Percentiles rank a stretch among this genome's conserved stretches.
These are phyloP conservation scores for Nerophis lumbriciformis DNA, from an alignment of 2,113 vertebrate species.

Conservation along the genomic window DNA sequence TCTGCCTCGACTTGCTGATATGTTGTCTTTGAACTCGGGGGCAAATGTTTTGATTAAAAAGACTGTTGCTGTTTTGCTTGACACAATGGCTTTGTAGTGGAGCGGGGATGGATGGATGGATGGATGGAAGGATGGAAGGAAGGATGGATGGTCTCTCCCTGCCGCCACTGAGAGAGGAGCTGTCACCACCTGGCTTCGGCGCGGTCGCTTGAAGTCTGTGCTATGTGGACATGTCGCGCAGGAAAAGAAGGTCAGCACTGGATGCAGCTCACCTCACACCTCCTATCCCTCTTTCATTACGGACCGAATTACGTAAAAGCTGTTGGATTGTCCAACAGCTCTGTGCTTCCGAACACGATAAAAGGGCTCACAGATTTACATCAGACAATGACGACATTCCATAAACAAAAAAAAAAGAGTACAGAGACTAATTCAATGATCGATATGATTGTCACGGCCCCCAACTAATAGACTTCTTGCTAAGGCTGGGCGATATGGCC, in stretches of 20 bases:
- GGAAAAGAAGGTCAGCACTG: conserved; percentile 33
- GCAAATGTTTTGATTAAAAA: conserved; percentile 72
- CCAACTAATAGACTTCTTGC: not conserved
- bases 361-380: conserved; percentile 37
- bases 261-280: conserved; percentile 58
- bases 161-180: conserved; percentile 58
- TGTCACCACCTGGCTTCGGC: conserved; percentile 60
- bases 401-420: conserved; percentile 40
- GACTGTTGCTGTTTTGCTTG: conserved; percentile 69
- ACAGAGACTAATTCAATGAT: conserved; percentile 17
- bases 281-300: conserved; percentile 32
- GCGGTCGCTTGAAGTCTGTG: conserved; percentile 36
- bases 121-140: conserved; percentile 15
- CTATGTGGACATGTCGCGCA: conserved; percentile 31
- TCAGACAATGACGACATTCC: conserved; percentile 43
- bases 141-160: conserved; percentile 62
- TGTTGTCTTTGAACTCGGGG: conserved; percentile 48
- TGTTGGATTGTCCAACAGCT: conserved; percentile 5
- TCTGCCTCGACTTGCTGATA: conserved; percentile 63
- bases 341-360: conserved; percentile 39
- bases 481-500: too few relatives aligned
- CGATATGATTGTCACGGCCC: conserved; percentile 10
- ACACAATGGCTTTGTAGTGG: conserved; percentile 66
- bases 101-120: conserved; percentile 56
- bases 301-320: conserved; percentile 49